These are phyloP conservation scores for Pseudocheirus occidentalis DNA, from an alignment of 2,797 vertebrate species.

Conservation along the genomic window DNA sequence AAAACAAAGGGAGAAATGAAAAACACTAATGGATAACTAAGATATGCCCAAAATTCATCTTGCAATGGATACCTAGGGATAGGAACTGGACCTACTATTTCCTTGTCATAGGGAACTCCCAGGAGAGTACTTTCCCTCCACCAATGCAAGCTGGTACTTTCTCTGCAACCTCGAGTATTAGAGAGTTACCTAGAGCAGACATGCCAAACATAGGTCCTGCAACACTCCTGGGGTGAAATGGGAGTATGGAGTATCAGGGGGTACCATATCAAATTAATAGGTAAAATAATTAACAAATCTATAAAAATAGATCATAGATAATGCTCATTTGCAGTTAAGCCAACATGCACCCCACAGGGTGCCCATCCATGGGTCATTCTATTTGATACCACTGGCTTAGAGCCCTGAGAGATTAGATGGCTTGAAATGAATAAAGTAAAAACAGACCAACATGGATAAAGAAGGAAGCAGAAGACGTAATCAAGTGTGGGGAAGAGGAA, in stretches of 20 bases:
- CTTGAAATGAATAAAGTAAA: constrained; percentile 24
- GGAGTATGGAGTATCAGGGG: too few species aligned
- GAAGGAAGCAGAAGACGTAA: constrained; percentile 64
- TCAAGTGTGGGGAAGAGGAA: constrained; percentile 49
- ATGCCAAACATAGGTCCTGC: background rate
- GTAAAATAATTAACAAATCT: background rate
- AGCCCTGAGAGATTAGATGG: background rate
- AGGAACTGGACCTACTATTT: background rate
- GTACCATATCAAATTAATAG: background rate
- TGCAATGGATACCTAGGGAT: background rate
- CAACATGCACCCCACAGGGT: background rate
- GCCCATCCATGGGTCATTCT: background rate
- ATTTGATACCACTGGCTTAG: background rate
- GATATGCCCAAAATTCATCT: constrained; percentile 2
- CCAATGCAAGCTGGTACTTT: background rate
- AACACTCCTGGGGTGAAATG: background rate
- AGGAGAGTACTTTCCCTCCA: background rate
- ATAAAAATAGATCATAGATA: background rate
- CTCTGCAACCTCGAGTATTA: background rate
- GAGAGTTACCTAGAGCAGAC: background rate
- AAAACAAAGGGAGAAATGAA: background rate
- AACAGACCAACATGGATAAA: constrained; percentile 51
- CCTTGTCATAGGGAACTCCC: background rate
- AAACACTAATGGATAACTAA: constrained; percentile 55
- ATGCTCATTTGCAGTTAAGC: background rate